phyloP scores from a whole-genome alignment of 2,888 invertebrate species.

The Pterobdella sp. region DNA sequence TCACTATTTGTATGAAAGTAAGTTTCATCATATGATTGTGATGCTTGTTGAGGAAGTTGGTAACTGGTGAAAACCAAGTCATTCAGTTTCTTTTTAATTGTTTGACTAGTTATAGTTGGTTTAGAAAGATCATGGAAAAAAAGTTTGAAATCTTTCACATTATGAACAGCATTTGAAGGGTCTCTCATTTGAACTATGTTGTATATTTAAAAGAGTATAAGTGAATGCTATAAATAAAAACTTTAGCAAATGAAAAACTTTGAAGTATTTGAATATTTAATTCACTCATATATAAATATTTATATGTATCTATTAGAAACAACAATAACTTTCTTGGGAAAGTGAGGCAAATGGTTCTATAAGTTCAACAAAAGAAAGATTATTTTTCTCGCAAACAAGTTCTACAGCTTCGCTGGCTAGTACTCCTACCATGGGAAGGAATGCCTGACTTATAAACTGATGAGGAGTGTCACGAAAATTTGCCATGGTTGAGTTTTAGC shows the following conservation, averaged over 20 bases:
- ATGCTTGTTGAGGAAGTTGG: slow-evolving; percentile 42
- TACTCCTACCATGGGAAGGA: slow-evolving; percentile 80
- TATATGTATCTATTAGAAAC: not conserved
- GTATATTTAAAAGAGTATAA: not conserved
- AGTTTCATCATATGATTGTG: no score
- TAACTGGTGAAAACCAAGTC: slow-evolving; percentile 64
- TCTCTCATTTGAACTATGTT: slow-evolving; percentile 71
- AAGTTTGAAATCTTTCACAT: slow-evolving; percentile 68
- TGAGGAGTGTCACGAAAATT: slow-evolving; percentile 51
- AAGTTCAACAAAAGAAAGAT: slow-evolving; percentile 78
- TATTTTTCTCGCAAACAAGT: slow-evolving; percentile 76
- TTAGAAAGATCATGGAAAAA: slow-evolving; percentile 72
- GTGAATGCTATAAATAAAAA: not conserved
- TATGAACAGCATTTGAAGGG: slow-evolving; percentile 66
- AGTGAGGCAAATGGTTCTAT: slow-evolving; percentile 78
- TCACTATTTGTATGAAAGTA: slow-evolving; percentile 46
- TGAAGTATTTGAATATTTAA: not conserved
- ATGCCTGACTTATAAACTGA: slow-evolving; percentile 80
- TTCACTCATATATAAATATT: not conserved
- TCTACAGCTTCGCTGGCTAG: slow-evolving; percentile 75
- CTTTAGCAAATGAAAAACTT: not conserved
- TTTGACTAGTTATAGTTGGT: slow-evolving; percentile 70
- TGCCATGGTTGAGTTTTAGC: slow-evolving; percentile 49
- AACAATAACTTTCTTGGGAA: slow-evolving; percentile 58
- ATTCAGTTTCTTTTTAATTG: slow-evolving; percentile 75